Base-by-base conservation (phyloP, 2,888 invertebrate genomes). In the Microdon myrmicae region DNA sequence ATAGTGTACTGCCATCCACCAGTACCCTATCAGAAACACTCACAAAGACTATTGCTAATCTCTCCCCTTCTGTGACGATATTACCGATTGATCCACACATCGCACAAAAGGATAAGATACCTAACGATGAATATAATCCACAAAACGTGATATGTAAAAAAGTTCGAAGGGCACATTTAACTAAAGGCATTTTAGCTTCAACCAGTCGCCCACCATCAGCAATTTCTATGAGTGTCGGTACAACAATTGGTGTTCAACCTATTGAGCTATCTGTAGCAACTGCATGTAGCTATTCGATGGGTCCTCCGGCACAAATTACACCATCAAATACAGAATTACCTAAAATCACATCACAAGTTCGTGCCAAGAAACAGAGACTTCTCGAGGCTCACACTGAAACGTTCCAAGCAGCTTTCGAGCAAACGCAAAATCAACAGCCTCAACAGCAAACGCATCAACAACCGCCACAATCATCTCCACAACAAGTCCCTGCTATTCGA, bases 311-410 rank as follows among this genome's bases (percentile, higher is more conserved):
- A 35, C 73, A 72, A 68, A 71, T 70, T 22, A 67, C 71, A 41
- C 49, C 70, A 29, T 22, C 29, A 31, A 39, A 53, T 13, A 58
- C 59, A 32, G 56, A 64, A 28, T 26, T 58, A 4, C 73, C 73
- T 48, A 81, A 83, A 72, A 82, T 81, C 70, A 78, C 82, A 68
- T 82, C 78, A 73, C 83, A 74, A 34, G 41, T 83, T 79, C 80
- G 84, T 75, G 74, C 81, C 77, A 74, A 75, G 45, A 72, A 83
- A 77, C 73, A 82, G 78, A 70, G 82, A 79, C 73, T 82, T 75
- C 71, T 79, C 79, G 67, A 68, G 28, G 67, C 64, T 5, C 49
- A 64, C 12, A 14, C 60, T 5, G 67, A 68, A 1, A 44, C 56
- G 35, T 61, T 47, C 25, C 45, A 51, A 12, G 4, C 35, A 2